phyloP scores from a whole-genome alignment of 2,797 vertebrate species.

The Austrolebias charrua region DNA sequence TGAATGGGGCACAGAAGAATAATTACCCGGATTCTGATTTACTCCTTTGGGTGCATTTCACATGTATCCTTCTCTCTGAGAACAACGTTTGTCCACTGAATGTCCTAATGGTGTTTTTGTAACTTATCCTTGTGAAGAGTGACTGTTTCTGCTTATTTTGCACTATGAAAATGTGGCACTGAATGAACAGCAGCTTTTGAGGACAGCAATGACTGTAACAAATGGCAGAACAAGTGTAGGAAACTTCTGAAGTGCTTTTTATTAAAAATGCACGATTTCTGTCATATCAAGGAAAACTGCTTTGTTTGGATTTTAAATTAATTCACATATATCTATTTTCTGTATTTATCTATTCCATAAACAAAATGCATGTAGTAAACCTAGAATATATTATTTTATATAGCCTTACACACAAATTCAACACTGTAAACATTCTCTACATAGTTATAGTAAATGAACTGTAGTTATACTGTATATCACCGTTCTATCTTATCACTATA shows the following conservation, averaged over 20 bases:
- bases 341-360: not conserved
- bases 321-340: not conserved
- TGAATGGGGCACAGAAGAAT: constrained; percentile 3
- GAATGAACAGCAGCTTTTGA: constrained; percentile 47
- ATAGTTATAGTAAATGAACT: too few species aligned
- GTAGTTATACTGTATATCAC: too few species aligned
- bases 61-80: not conserved
- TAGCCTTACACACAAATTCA: not conserved
- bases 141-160: constrained; percentile 34
- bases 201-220: constrained; percentile 14
- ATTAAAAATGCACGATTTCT: constrained; percentile 17
- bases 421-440: not conserved
- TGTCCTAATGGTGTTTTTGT: constrained; percentile 12
- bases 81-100: constrained; percentile 5
- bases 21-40: constrained; percentile 1
- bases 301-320: not conserved
- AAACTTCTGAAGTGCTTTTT: constrained; percentile 21
- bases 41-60: not conserved
- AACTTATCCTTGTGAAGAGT: constrained; percentile 15
- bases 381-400: not conserved
- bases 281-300: constrained; percentile 33
- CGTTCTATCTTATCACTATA: too few species aligned
- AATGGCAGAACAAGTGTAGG: constrained; percentile 36
- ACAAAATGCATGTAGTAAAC: not conserved
- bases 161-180: constrained; percentile 22